Evolutionary conservation across 1,140 invertebrate species (phyloP), one percentile per base, ranked within the genome.

Genomic region (Cydia amplana): DNA sequence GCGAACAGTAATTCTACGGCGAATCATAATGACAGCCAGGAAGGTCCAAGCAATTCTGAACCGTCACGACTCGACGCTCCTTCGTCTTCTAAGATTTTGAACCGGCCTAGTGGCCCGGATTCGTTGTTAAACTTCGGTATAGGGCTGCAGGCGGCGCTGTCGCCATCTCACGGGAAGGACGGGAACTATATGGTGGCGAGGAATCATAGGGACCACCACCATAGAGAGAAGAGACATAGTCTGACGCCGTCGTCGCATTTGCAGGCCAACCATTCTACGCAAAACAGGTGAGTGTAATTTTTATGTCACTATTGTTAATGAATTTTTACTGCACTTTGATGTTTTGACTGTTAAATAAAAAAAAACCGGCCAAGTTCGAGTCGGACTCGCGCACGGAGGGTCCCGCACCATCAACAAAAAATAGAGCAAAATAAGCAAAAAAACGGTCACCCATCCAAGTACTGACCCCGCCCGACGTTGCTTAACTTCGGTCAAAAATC

Each of bases 211-310:
- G 88, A 92, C 14, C 94, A 86, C 78, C 93, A 93, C 81, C 94
- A 95, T 82, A 94, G 93, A 72, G 93, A 95, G 55, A 96, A 96
- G 83, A 93, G 95, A 36, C 95, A 96, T 79, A 96, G 95, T 90
- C 94, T 96, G 81, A 96, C 95, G 7, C 94, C 95, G 2, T 90
- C 95, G 2, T 93, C 95, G 72, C 94, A 93, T 84, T 75, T 92
- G 63, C 85, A 90, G 75, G 85, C 80, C 2, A 87, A 88, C 72
- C 93, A 94, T 83, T 88, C 93, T 4, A 88, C 93, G 65, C 94
- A 94, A 36, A 93, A 93, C 79, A 87, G 91, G 91, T 93, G 63
- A 83, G 82, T 64, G 43, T 20, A 16, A 73, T 49, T 73, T 74
- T 60, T n/a, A 0, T 51, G 0, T 77, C 74, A 25, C 65, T 72